Percentiles rank a stretch among this genome's conserved stretches.
phyloP scores from a whole-genome alignment of 2,113 vertebrate species.

The Tylochromis polylepis region DNA sequence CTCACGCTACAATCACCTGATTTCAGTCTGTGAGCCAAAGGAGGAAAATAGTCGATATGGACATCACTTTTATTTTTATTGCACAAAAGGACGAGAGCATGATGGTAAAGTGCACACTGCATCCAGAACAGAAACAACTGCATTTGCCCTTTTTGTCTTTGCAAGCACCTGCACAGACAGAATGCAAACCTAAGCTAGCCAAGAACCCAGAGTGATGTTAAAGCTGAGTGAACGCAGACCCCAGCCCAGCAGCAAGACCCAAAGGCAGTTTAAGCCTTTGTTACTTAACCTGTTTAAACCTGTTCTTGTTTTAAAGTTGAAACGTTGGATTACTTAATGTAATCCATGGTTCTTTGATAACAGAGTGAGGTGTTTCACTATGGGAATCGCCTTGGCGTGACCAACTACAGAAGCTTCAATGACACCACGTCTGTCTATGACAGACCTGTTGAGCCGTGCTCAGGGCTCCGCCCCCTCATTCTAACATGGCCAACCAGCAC shows the following conservation, averaged over 20 bases:
- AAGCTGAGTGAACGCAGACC: background rate
- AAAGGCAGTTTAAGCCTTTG: background rate
- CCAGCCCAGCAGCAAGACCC: background rate
- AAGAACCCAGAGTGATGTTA: background rate
- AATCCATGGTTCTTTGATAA: too few species aligned
- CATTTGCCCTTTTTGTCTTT: background rate
- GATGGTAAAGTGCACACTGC: background rate
- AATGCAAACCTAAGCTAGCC: background rate
- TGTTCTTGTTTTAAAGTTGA: background rate
- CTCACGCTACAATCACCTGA: background rate
- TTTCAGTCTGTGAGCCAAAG: background rate
- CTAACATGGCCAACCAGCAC: too few species aligned
- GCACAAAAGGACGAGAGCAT: background rate
- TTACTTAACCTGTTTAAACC: background rate
- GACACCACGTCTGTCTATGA: too few species aligned
- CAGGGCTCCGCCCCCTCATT: too few species aligned
- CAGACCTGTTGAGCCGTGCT: too few species aligned
- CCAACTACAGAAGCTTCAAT: too few species aligned
- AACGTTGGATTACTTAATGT: too few species aligned
- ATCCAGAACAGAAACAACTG: background rate
- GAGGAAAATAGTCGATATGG: background rate
- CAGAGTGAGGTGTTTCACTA: too few species aligned
- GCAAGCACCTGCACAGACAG: background rate
- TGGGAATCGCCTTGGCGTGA: too few species aligned
- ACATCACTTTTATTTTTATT: background rate